phyloP scores from a whole-genome alignment of 2,797 vertebrate genomes.

The Coracias cyanogaster region DNA sequence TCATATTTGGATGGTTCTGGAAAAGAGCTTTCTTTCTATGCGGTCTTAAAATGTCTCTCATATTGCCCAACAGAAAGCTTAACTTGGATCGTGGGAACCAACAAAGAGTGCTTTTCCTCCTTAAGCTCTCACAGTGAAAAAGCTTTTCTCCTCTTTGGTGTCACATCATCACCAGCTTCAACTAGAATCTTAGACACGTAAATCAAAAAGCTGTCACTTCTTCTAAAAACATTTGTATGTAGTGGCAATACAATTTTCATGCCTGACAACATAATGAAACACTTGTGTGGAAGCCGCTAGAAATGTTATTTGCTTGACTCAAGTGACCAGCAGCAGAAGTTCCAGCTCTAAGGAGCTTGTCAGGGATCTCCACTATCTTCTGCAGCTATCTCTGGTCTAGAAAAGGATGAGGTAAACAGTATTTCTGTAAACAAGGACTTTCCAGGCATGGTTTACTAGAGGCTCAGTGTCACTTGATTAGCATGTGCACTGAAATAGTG shows the following conservation, averaged over 20 bases:
- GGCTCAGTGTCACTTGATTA: background rate
- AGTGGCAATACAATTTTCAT: constrained; percentile 16
- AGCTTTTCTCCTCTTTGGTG: background rate
- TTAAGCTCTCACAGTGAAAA: background rate
- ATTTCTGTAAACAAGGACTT: background rate
- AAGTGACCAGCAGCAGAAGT: background rate
- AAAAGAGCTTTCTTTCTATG: background rate
- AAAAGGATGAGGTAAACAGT: background rate
- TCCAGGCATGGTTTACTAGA: background rate
- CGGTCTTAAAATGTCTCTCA: background rate
- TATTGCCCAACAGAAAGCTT: background rate
- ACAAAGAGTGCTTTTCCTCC: background rate
- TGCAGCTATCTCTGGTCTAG: background rate
- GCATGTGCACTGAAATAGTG: background rate
- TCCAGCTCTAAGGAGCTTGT: background rate
- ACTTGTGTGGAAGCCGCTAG: constrained; percentile 2
- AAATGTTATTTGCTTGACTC: constrained; percentile 4
- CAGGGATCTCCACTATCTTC: background rate
- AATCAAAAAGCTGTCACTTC: constrained; percentile 32
- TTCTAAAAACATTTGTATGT: background rate
- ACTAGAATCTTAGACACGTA: background rate
- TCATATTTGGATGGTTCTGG: background rate
- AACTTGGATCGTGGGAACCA: background rate
- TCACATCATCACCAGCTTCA: background rate
- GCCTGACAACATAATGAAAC: constrained; percentile 49